Conservation (phyloP, 1,140 invertebrate genomes). For the Akabosia matsudoensis region DNA sequence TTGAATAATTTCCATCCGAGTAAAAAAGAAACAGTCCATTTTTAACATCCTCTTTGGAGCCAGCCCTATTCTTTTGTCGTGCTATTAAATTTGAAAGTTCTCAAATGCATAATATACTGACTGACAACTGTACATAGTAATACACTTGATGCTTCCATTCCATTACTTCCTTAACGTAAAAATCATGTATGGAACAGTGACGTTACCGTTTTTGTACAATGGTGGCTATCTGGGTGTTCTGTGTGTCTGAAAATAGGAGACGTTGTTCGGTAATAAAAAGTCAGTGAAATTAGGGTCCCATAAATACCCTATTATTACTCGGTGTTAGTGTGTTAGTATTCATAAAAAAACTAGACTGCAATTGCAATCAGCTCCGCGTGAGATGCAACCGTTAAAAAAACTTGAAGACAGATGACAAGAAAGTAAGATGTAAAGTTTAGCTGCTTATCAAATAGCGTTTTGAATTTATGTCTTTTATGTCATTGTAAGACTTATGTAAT, state of each 20-base stretch:
- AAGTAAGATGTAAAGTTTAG: no score
- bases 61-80: background rate
- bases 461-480: no score
- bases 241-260: background rate
- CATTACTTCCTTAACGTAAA: no score
- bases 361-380: no score
- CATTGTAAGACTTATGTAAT: no score
- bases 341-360: background rate
- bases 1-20: conserved; percentile 33
- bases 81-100: background rate
- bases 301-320: background rate
- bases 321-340: background rate
- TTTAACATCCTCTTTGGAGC: background rate
- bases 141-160: no score
- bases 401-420: no score
- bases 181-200: no score
- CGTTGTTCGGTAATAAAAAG: background rate
- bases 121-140: no score
- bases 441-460: no score
- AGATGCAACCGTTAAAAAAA: background rate
- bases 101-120: no score
- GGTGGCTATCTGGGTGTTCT: background rate
- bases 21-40: background rate
- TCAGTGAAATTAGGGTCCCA: background rate
- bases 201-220: background rate